phyloP scores from a whole-genome alignment of 2,797 vertebrate genomes.

The Smutsia gigantea region DNA sequence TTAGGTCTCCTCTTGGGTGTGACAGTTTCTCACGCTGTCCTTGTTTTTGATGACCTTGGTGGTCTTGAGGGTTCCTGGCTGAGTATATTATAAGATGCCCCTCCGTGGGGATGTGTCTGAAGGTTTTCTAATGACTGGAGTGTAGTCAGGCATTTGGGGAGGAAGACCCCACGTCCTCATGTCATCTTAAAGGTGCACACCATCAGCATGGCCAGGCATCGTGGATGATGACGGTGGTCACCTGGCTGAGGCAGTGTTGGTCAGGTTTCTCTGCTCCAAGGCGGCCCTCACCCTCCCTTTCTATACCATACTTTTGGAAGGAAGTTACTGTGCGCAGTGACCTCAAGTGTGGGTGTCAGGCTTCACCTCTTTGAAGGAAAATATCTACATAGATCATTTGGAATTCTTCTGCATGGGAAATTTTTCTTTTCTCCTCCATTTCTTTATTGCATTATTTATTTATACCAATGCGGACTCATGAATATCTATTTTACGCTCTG shows the following conservation, averaged over 20 bases:
- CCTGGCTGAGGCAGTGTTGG: not conserved
- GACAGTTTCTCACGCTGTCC: not conserved
- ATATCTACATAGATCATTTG: not conserved
- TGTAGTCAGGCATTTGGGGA: not conserved
- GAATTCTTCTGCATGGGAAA: not conserved
- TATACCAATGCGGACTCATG: not conserved
- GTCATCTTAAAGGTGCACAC: not conserved
- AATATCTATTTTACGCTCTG: not conserved
- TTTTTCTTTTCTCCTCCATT: not conserved
- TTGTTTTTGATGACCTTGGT: not conserved
- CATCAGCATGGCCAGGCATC: accelerated
- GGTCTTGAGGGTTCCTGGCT: not conserved
- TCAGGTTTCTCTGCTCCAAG: accelerated
- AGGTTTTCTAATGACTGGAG: not conserved
- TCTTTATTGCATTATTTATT: not conserved
- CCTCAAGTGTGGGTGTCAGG: not conserved
- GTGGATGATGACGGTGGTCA: not conserved
- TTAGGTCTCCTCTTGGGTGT: not conserved
- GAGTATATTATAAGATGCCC: not conserved
- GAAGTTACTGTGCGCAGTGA: not conserved
- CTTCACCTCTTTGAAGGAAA: not conserved
- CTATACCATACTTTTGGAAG: not conserved
- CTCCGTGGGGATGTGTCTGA: not conserved
- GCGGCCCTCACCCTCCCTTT: too few relatives aligned
- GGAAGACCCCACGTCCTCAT: not conserved